Percentiles rank a stretch among this genome's conserved stretches.
Evolutionary conservation across 2,888 invertebrate genomes (phyloP).

Genomic region (Drosophila testacea): DNA sequence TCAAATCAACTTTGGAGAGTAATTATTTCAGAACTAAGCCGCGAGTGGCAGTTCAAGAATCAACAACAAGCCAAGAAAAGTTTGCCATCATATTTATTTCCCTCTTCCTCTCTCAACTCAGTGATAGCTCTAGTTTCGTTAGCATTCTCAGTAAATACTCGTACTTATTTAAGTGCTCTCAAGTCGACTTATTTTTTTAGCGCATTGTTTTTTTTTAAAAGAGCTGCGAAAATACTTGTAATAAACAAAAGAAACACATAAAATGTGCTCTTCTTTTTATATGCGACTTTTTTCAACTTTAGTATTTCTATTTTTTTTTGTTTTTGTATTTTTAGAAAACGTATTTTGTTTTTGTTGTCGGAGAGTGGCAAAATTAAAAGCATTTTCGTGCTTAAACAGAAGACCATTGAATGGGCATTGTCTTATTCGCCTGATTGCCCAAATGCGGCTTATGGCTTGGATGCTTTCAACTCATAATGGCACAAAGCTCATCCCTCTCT

Average conservation of each 20-base stretch:
- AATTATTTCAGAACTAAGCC: slow-evolving; percentile 69
- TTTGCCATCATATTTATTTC: slow-evolving; percentile 59
- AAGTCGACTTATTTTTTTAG: slow-evolving; percentile 48
- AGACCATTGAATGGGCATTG: slow-evolving; percentile 58
- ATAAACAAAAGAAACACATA: slow-evolving; percentile 55
- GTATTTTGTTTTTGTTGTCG: slow-evolving; percentile 36
- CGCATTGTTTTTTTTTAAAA: slow-evolving; percentile 47
- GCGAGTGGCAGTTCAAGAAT: slow-evolving; percentile 20
- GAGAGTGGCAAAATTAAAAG: slow-evolving; percentile 72
- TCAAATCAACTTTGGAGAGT: slow-evolving; percentile 57
- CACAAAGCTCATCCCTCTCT: slow-evolving; percentile 4
- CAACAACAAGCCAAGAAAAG: slow-evolving; percentile 52
- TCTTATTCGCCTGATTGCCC: slow-evolving; percentile 60
- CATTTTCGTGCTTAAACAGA: slow-evolving; percentile 73
- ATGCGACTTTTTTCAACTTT: slow-evolving; percentile 18
- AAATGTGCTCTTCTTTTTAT: slow-evolving; percentile 18
- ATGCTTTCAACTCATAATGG: slow-evolving; percentile 39
- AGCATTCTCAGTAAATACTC: slow-evolving; percentile 37
- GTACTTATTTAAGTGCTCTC: slow-evolving; percentile 58
- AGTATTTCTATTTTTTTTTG: slow-evolving; percentile 2
- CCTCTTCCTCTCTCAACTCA: background rate
- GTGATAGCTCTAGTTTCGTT: slow-evolving; percentile 31
- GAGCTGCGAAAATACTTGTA: slow-evolving; percentile 49
- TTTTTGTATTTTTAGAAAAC: slow-evolving; percentile 15
- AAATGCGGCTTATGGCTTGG: slow-evolving; percentile 65